Evolutionary conservation across 2,797 vertebrate species (phyloP), one percentile per base, ranked within the genome.

Genomic region (Pangasius djambal): DNA sequence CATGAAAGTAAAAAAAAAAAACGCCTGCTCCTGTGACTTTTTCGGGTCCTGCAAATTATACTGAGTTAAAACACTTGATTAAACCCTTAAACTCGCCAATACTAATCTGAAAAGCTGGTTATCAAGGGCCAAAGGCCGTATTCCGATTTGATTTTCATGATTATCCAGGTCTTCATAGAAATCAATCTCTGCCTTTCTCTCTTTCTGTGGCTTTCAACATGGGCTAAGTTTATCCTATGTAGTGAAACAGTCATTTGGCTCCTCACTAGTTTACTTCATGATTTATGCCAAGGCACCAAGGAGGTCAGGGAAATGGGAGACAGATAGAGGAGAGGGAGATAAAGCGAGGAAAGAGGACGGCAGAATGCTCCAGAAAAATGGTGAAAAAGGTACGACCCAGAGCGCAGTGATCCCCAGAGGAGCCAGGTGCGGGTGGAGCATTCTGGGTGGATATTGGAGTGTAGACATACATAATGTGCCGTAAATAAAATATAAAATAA

Each of bases 331-430:
- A 57, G 48, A 86, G 83, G 20, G 69, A 89, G 74, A 83, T 78
- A 69, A 79, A 87, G 67, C 13, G 86, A 69, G 57, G 63, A 63
- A 78, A n/a, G 37, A 61, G 59, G 82, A 79, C n/a, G 28, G 52
- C 20, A n/a, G 75, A 10, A 86, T 89, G 90, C 83, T 92, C 88
- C 86, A 92, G 90, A 92, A 92, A 90, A 79, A 70, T 34, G 72
- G 87, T 89, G 88, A 87, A 59, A 89, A 63, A 22, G 90, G 63
- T 88, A 37, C 55, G 52, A 78, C 83, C 34, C 50, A 82, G 82
- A 79, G 83, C 61, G 50, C 52, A 13, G 65, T 16, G 59, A 40
- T 81, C 88, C 91, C 89, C 89, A 75, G 78, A 57, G 84, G 89
- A 69, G 31, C 61, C 86, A 87, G 77, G 84, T 91, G 91, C 88